These are phyloP conservation scores for Procambarus virginalis DNA, from an alignment of 1,140 invertebrate species.

Conservation along the genomic window DNA sequence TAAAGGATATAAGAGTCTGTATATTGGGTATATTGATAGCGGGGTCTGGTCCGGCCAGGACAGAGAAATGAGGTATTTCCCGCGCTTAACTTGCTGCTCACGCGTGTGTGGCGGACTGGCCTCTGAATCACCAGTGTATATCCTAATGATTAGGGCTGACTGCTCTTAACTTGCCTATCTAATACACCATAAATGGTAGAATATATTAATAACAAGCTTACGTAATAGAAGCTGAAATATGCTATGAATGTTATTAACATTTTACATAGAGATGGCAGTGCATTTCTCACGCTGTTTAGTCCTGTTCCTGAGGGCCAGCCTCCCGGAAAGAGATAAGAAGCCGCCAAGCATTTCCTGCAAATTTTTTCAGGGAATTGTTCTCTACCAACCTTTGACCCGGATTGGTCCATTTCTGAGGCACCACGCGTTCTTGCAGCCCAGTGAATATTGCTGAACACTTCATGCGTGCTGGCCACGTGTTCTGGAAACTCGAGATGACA, in stretches of 20 bases:
- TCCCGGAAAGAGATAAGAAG: conserved; percentile 32
- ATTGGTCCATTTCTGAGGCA: conserved; percentile 35
- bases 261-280: background rate
- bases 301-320: background rate
- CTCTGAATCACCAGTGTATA: conserved; percentile 10
- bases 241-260: background rate
- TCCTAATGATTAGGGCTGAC: conserved; percentile 21
- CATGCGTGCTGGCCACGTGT: background rate
- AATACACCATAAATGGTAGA: conserved; percentile 21
- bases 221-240: background rate
- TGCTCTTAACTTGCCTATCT: background rate
- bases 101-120: conserved; percentile 26
- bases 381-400: conserved; percentile 51
- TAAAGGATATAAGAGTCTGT: conserved; percentile 53
- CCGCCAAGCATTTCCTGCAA: conserved; percentile 52
- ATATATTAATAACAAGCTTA: conserved; percentile 8
- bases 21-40: conserved; percentile 61
- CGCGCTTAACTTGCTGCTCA: conserved; percentile 43
- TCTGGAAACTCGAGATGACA: background rate
- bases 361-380: conserved; percentile 49
- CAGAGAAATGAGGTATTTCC: conserved; percentile 61
- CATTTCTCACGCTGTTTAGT: background rate
- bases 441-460: background rate
- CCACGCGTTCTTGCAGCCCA: background rate
- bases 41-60: conserved; percentile 45